These are phyloP conservation scores for Vulpes lagopus DNA, from an alignment of 2,113 vertebrate species.

Conservation along the genomic window DNA sequence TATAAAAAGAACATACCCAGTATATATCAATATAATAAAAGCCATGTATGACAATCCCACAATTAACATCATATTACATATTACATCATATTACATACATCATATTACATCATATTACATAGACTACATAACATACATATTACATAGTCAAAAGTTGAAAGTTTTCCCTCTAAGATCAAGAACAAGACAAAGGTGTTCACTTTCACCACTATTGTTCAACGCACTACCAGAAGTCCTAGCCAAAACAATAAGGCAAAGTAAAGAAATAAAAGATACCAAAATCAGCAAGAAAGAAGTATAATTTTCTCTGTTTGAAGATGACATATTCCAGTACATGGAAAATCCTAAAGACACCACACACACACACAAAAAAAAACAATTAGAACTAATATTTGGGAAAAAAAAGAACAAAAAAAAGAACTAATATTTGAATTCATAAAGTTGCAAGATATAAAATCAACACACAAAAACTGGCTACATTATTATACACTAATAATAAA, in stretches of 20 bases:
- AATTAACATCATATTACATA: neutral
- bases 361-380: neutral
- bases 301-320: neutral
- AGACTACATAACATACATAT: neutral
- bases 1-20: neutral
- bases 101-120: no score
- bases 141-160: neutral
- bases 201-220: neutral
- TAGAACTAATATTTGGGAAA: neutral
- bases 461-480: neutral
- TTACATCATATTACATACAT: no score
- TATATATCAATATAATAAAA: neutral
- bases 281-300: neutral
- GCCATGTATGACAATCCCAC: neutral
- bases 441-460: neutral
- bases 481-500: neutral
- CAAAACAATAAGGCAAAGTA: neutral
- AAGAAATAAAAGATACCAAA: neutral
- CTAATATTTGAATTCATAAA: neutral
- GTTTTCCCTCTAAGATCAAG: neutral
- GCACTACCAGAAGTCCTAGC: neutral
- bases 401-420: neutral
- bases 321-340: neutral
- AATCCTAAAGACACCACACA: neutral
- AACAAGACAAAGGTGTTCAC: neutral